Evolutionary conservation across 2,797 vertebrate genomes (phyloP).

Genomic region (Podarcis lilfordi): DNA sequence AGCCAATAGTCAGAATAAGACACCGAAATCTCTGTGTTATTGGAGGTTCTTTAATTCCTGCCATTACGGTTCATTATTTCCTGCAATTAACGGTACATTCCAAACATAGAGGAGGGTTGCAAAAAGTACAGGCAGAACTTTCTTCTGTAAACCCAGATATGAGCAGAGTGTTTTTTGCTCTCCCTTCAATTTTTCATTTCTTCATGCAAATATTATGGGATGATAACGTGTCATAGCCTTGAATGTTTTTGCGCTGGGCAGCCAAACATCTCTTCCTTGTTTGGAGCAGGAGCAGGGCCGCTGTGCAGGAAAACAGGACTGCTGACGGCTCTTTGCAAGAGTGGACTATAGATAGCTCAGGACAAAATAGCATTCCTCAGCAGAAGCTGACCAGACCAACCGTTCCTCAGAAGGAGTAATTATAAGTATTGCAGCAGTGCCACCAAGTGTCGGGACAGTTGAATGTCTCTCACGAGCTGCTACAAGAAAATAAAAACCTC

Average conservation of each 20-base stretch:
- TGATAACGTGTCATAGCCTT: slow-evolving; percentile 53
- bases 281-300: slow-evolving; percentile 38
- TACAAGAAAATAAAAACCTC: no score
- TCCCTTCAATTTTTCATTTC: slow-evolving; percentile 45
- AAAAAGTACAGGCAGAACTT: neutral
- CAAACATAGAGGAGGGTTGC: neutral
- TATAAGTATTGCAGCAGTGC: slow-evolving; percentile 71
- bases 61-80: slow-evolving; percentile 11
- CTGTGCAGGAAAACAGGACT: slow-evolving; percentile 44
- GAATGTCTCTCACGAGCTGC: slow-evolving; percentile 12
- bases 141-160: neutral
- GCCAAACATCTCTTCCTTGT: slow-evolving; percentile 22
- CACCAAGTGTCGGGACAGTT: slow-evolving; percentile 64
- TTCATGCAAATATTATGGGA: slow-evolving; percentile 25
- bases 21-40: slow-evolving; percentile 4
- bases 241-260: slow-evolving; percentile 43
- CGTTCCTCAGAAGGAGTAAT: slow-evolving; percentile 35
- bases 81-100: neutral
- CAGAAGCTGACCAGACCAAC: slow-evolving; percentile 19
- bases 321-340: slow-evolving; percentile 15
- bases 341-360: neutral
- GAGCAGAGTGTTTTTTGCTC: neutral
- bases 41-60: neutral
- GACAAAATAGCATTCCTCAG: neutral
- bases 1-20: no score